phyloP scores from a whole-genome alignment of 2,797 vertebrate genomes.

The Premnoplex brunnescens region DNA sequence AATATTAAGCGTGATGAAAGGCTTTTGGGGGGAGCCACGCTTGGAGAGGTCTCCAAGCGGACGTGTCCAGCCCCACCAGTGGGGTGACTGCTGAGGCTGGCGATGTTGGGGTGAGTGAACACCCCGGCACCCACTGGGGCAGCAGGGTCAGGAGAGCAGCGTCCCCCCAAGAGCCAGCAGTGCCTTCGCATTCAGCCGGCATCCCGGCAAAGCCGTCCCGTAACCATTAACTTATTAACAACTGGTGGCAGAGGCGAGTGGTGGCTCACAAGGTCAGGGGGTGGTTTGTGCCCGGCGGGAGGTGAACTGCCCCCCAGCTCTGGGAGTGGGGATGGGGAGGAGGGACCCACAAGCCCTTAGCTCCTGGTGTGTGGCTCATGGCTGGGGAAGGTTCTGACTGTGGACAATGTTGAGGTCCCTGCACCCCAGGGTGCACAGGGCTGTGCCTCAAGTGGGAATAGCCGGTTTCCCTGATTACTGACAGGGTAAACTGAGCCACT shows the following conservation, averaged over 20 bases:
- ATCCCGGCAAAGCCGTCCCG: neutral
- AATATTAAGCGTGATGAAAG: slow-evolving; percentile 67
- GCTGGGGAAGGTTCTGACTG: neutral
- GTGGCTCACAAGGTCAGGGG: slow-evolving; percentile 50
- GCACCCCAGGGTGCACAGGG: neutral
- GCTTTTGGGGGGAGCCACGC: neutral
- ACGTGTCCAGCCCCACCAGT: rapidly evolving
- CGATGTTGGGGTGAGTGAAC: rapidly evolving
- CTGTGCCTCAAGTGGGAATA: neutral
- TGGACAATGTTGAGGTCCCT: neutral
- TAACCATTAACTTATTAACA: slow-evolving; percentile 73
- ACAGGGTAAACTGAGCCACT: neutral
- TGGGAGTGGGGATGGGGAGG: neutral
- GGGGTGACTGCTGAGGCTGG: neutral
- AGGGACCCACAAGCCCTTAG: rapidly evolving
- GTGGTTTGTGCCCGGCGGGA: slow-evolving; percentile 4
- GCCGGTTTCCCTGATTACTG: neutral
- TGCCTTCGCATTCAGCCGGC: rapidly evolving
- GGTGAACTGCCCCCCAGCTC: neutral
- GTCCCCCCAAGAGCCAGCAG: neutral
- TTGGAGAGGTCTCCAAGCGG: rapidly evolving
- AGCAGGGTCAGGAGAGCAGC: neutral
- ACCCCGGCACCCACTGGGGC: rapidly evolving
- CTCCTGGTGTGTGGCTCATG: neutral
- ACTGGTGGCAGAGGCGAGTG: neutral